Conservation (phyloP, 1,140 invertebrate species). For the Holcopasites calliopsidis region DNA sequence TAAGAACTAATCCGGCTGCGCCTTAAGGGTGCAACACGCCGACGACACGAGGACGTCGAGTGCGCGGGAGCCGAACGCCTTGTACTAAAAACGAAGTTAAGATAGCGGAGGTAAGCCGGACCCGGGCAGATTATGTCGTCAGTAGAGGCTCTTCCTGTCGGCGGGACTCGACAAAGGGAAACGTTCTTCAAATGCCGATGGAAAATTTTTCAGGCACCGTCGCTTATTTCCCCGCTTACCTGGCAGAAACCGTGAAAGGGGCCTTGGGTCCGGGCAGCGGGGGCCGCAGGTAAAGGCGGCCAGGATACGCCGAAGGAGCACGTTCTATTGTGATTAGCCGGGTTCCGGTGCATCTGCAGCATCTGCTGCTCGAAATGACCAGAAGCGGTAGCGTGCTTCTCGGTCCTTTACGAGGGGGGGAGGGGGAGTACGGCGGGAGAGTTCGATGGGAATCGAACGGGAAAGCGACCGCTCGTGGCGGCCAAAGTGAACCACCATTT, state of each 20-base stretch:
- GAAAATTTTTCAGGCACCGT: background rate
- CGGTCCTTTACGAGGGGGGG: too few relatives aligned
- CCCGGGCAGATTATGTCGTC: conserved; percentile 39
- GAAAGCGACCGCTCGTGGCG: background rate
- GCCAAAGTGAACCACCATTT: background rate
- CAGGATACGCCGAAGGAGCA: conserved; percentile 28
- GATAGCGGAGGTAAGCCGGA: conserved; percentile 6
- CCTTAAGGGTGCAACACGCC: too few relatives aligned
- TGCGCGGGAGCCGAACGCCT: conserved; percentile 20
- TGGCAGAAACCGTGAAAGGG: background rate
- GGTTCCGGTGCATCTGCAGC: conserved; percentile 11
- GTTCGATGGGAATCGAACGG: conserved; percentile 3
- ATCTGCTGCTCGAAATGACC: conserved; percentile 9
- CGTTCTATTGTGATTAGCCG: conserved; percentile 31
- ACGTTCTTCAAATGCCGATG: background rate
- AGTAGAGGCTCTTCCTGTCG: conserved; percentile 16
- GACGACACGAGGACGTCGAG: too few relatives aligned
- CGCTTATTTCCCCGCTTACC: conserved; percentile 1
- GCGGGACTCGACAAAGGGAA: conserved; percentile 11
- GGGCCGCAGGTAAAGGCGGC: conserved; percentile 32
- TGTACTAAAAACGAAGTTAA: conserved; percentile 15
- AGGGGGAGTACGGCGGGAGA: too few relatives aligned
- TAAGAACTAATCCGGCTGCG: conserved; percentile 34
- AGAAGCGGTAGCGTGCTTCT: background rate
- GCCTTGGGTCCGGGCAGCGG: background rate